Evolutionary conservation across 1,140 invertebrate genomes (phyloP).

Genomic region (Drosophila tristis): DNA sequence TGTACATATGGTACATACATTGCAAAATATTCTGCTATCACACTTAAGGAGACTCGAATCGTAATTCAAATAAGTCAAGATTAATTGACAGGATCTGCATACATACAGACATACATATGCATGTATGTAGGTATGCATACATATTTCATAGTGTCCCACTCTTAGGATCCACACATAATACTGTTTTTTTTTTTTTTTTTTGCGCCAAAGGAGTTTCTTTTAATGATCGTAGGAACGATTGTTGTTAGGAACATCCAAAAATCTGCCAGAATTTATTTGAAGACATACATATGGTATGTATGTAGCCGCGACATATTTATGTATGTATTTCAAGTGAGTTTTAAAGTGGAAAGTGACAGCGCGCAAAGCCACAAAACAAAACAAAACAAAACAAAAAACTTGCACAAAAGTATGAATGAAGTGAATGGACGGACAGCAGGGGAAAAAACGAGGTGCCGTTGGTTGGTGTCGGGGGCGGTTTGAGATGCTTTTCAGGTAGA

Average conservation of each 20-base stretch:
- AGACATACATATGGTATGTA: background rate
- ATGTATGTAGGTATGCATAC: background rate
- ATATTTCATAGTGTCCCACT: background rate
- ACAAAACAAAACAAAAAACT: slow-evolving; percentile 16
- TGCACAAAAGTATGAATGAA: slow-evolving; percentile 40
- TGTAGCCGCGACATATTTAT: background rate
- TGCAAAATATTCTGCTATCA: no score
- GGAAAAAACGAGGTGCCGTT: background rate
- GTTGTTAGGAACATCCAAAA: background rate
- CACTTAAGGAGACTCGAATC: no score
- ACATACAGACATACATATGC: no score
- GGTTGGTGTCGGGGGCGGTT: background rate
- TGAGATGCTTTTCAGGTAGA: slow-evolving; percentile 55
- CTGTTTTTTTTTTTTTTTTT: no score
- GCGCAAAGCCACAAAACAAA: background rate
- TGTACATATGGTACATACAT: no score
- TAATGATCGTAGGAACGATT: background rate
- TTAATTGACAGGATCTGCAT: no score
- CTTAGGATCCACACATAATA: no score
- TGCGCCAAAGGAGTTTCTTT: background rate
- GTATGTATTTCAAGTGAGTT: slow-evolving; percentile 19
- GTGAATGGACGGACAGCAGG: slow-evolving; percentile 25
- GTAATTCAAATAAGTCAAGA: no score
- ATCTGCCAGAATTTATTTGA: slow-evolving; percentile 20
- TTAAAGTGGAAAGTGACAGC: slow-evolving; percentile 47